These are phyloP conservation scores for Hystrix cristata DNA, from an alignment of 2,113 vertebrate species.

Conservation along the genomic window DNA sequence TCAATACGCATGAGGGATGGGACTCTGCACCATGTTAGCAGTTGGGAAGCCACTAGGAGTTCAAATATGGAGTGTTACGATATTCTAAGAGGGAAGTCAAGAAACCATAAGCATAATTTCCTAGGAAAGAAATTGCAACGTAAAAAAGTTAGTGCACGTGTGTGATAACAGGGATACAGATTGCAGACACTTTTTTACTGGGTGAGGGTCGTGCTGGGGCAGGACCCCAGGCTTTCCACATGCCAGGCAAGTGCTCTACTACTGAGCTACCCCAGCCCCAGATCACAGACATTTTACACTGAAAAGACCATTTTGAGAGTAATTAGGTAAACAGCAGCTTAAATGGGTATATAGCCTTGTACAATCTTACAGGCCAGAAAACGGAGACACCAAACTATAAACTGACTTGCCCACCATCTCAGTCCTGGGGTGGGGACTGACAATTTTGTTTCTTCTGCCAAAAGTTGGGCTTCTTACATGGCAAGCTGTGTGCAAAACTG, in stretches of 20 bases:
- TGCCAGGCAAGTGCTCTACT: no score
- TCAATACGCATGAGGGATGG: conserved; percentile 68
- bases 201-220: background rate
- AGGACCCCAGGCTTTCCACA: background rate
- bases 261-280: background rate
- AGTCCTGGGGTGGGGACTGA: background rate
- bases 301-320: background rate
- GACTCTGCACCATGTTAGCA: conserved; percentile 69
- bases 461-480: background rate
- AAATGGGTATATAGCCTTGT: background rate
- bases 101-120: background rate
- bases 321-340: background rate
- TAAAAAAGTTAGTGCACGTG: background rate
- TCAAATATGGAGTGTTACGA: conserved; percentile 81
- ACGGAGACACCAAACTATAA: background rate
- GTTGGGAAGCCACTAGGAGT: background rate
- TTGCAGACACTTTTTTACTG: background rate
- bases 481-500: background rate
- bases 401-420: background rate
- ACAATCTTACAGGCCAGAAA: background rate
- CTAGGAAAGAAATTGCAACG: background rate
- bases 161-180: background rate
- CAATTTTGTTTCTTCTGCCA: background rate
- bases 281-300: background rate
- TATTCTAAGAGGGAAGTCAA: conserved; percentile 87